phyloP scores from a whole-genome alignment of 2,797 vertebrate genomes.

The Anabacerthia variegaticeps region DNA sequence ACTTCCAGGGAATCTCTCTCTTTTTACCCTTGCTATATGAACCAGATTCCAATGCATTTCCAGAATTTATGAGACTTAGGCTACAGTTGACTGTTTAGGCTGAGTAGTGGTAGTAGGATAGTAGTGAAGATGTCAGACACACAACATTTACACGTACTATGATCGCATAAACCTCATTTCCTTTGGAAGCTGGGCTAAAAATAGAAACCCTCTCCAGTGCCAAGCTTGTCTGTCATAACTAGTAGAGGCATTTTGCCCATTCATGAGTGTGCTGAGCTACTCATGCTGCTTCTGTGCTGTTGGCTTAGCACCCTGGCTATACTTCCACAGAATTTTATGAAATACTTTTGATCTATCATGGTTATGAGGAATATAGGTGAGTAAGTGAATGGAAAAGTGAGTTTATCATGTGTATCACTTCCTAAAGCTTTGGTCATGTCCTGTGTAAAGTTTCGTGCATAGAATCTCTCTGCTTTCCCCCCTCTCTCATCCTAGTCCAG shows the following conservation, averaged over 20 bases:
- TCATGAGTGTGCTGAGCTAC: background rate
- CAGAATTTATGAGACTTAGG: background rate
- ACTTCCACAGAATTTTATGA: background rate
- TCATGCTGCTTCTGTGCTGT: background rate
- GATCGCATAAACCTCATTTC: background rate
- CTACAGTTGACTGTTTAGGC: background rate
- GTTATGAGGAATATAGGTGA: background rate
- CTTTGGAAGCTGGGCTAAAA: background rate
- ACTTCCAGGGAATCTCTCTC: background rate
- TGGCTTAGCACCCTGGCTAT: background rate
- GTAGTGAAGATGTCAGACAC: background rate
- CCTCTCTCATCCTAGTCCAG: background rate
- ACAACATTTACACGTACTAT: rapidly evolving
- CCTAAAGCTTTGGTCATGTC: background rate
- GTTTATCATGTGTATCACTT: background rate
- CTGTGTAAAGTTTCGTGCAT: background rate
- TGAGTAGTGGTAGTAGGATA: background rate
- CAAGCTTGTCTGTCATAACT: background rate
- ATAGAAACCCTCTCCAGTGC: background rate
- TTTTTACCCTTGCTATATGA: background rate
- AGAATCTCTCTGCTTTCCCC: background rate
- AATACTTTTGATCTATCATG: background rate
- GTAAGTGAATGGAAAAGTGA: background rate
- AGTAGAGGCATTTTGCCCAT: background rate
- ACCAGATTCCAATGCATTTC: background rate